These are phyloP conservation scores for Mya arenaria DNA, from an alignment of 1,140 invertebrate species.

Conservation along the genomic window DNA sequence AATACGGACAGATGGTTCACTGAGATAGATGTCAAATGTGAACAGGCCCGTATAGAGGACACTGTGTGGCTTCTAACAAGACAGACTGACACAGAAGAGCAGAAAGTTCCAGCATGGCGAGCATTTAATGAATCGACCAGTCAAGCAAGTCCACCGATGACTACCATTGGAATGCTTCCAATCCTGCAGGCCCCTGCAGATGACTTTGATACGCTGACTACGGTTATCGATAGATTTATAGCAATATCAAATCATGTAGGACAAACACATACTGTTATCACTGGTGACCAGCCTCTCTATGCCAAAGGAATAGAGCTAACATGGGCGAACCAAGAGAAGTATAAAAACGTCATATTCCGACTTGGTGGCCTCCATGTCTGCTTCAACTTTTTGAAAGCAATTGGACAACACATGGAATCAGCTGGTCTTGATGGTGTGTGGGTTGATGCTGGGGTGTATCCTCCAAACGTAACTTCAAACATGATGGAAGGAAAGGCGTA, in stretches of 20 bases:
- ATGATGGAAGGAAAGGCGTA: slow-evolving; percentile 51
- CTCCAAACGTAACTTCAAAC: not conserved
- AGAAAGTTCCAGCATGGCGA: slow-evolving; percentile 1
- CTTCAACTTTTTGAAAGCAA: slow-evolving; percentile 52
- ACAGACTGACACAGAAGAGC: not conserved
- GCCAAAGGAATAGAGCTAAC: slow-evolving; percentile 12
- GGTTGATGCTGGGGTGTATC: slow-evolving; percentile 32
- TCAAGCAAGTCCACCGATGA: not conserved
- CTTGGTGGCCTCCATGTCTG: slow-evolving; percentile 35
- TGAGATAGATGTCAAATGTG: not conserved
- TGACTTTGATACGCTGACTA: slow-evolving; percentile 33
- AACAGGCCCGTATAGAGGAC: not conserved
- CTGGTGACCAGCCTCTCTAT: slow-evolving; percentile 42
- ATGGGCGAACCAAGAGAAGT: slow-evolving; percentile 16
- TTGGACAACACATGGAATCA: slow-evolving; percentile 49
- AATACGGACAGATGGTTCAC: not conserved
- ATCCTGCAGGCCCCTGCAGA: slow-evolving; percentile 36
- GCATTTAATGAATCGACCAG: not conserved
- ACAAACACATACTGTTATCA: slow-evolving; percentile 39
- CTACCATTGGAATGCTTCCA: slow-evolving; percentile 2
- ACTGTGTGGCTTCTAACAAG: not conserved
- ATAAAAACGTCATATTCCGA: slow-evolving; percentile 19
- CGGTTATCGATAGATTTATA: not conserved
- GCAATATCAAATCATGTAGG: not conserved
- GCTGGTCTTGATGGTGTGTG: slow-evolving; percentile 47